Evolutionary conservation across 2,797 vertebrate species (phyloP).

Genomic region (Lithobates pipiens): DNA sequence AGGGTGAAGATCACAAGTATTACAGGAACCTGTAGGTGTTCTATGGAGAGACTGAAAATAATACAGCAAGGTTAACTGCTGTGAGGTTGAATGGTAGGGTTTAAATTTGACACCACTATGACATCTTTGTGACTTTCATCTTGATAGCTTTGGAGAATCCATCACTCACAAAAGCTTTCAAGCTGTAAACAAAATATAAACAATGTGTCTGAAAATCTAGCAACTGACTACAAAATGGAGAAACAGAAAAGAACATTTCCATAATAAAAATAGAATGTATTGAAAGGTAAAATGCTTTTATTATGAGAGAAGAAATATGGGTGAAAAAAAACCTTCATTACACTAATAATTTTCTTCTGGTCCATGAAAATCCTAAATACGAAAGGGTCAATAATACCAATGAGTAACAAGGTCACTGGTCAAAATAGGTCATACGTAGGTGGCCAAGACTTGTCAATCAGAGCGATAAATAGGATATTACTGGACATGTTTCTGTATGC

Average conservation of each 20-base stretch:
- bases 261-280: neutral
- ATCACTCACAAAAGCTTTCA: conserved; percentile 3
- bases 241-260: neutral
- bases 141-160: neutral
- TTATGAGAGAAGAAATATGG: neutral
- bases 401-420: too few relatives aligned
- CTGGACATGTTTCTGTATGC: too few relatives aligned
- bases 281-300: neutral
- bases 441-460: too few relatives aligned
- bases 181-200: conserved; percentile 20
- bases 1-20: neutral
- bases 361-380: too few relatives aligned
- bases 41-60: neutral
- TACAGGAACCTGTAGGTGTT: neutral
- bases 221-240: neutral
- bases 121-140: conserved; percentile 10
- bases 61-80: neutral
- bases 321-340: too few relatives aligned
- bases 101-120: neutral
- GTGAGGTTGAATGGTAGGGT: neutral
- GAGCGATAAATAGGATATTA: too few relatives aligned
- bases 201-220: conserved; percentile 3
- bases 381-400: too few relatives aligned
- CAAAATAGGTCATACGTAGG: too few relatives aligned
- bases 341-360: too few relatives aligned